Evolutionary conservation across 2,113 vertebrate genomes (phyloP), one percentile per base, ranked within the genome.

Genomic region (Carassius gibelio): DNA sequence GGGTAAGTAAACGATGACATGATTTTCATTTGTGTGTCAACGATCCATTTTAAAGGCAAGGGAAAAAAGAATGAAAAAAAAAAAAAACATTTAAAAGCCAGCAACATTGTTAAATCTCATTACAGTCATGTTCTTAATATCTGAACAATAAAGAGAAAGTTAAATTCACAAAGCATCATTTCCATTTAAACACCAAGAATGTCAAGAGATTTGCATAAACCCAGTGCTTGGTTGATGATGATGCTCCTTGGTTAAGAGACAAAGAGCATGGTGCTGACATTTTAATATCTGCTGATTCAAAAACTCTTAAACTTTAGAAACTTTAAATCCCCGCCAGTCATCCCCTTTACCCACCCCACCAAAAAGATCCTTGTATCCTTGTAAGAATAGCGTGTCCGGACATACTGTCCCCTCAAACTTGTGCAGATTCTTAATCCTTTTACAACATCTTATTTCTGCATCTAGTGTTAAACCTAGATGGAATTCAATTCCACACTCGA

Each of bases 391-490:
- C 92, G 91, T 93, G 91, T 93, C 93, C 89, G 89, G 92, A 94
- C 93, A 91, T 88, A 90, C 85, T 74, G 87, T 62, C 89, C 91
- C 90, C 90, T 91, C 92, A 93, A 93, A 93, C 95, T 95, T 97
- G 97, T 98, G 97, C 98, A 98, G 97, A 96, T 97, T 88, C 96
- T 94, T 94, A 96, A 96, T 96, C 96, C 95, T 95, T 95, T 93
- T 94, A 95, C 95, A 96, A 94, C 94, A 95, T 93, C 94, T 95
- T 21, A 38, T 21, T 94, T 88, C 90, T 91, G 93, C 90, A 91
- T 90, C 93, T 75, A 8, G 14, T 26, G 48, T 26, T 77, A 77
- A 57, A 57, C 17, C 75, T 36, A 76, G 23, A 77, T 36, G 8
- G 52, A 6, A 5, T 52, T 77, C 50, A 77, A 77, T 30, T 50